Conservation (phyloP, 1,140 invertebrate genomes). For the Homalodisca vitripennis region DNA sequence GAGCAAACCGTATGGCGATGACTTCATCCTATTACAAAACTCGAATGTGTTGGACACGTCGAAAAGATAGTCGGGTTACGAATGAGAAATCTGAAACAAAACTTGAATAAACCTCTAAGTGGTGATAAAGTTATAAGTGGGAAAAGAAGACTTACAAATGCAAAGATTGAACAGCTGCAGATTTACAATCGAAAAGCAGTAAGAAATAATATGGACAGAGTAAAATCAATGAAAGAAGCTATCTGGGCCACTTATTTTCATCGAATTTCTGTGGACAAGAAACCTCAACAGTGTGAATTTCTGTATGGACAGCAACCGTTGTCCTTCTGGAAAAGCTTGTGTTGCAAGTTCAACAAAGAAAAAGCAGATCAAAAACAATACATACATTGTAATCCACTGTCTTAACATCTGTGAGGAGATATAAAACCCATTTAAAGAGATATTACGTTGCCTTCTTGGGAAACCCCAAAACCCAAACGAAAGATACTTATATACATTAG, state of each 20-base stretch:
- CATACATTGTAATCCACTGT: not conserved
- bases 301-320: constrained; percentile 40
- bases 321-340: no score
- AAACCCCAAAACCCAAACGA: constrained; percentile 20
- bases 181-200: constrained; percentile 2
- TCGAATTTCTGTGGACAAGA: constrained; percentile 12
- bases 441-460: constrained; percentile 8
- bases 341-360: constrained; percentile 40
- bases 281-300: constrained; percentile 37
- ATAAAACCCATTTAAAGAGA: constrained; percentile 36
- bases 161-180: not conserved
- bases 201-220: not conserved
- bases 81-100: not conserved
- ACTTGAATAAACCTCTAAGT: not conserved
- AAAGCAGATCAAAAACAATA: constrained; percentile 12
- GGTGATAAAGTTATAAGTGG: not conserved
- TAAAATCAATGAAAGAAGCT: constrained; percentile 30
- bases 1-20: not conserved
- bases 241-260: constrained; percentile 33
- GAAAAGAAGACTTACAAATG: not conserved
- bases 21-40: not conserved
- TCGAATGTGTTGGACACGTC: not conserved
- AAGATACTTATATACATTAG: no score
- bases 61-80: not conserved
- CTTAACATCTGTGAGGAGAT: constrained; percentile 30